A percentile compares a stretch with the other conserved stretches of the same genome.
phyloP scores from a whole-genome alignment of 2,888 invertebrate species.

The Tridacna crocea region DNA sequence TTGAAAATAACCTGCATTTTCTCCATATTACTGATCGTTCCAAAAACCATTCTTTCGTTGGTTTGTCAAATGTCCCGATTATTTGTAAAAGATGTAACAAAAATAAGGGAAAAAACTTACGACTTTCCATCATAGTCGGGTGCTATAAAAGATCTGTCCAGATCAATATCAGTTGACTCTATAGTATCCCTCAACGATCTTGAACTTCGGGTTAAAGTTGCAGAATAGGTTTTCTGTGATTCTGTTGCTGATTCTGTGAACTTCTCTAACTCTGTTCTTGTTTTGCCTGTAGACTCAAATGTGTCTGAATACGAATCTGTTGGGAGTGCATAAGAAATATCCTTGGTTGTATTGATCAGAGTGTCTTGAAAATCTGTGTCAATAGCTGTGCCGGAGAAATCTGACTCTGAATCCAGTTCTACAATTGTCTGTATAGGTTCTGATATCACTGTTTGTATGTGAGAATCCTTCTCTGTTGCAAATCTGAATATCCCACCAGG shows the following conservation, averaged over 20 bases:
- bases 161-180: neutral
- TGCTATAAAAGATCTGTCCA: constrained; percentile 45
- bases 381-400: constrained; percentile 12
- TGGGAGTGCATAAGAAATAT: constrained; percentile 40
- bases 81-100: too few relatives aligned
- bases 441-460: constrained; percentile 28
- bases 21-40: too few relatives aligned
- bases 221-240: constrained; percentile 24
- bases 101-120: constrained; percentile 29
- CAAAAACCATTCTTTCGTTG: too few relatives aligned
- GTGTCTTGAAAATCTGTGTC: constrained; percentile 17
- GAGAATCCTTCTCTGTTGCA: constrained; percentile 29
- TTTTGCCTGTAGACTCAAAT: constrained; percentile 53
- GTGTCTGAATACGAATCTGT: constrained; percentile 57
- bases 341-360: constrained; percentile 29
- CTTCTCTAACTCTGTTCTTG: constrained; percentile 35
- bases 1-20: too few relatives aligned
- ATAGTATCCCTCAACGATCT: constrained; percentile 3
- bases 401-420: constrained; percentile 43
- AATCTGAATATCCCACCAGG: constrained; percentile 9
- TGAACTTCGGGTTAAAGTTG: constrained; percentile 29
- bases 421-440: constrained; percentile 47
- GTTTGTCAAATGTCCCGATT: too few relatives aligned
- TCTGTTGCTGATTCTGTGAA: constrained; percentile 10
- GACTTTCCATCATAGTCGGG: constrained; percentile 54